These are phyloP conservation scores for Ormyrus labotus DNA, from an alignment of 2,888 invertebrate species.

Conservation along the genomic window DNA sequence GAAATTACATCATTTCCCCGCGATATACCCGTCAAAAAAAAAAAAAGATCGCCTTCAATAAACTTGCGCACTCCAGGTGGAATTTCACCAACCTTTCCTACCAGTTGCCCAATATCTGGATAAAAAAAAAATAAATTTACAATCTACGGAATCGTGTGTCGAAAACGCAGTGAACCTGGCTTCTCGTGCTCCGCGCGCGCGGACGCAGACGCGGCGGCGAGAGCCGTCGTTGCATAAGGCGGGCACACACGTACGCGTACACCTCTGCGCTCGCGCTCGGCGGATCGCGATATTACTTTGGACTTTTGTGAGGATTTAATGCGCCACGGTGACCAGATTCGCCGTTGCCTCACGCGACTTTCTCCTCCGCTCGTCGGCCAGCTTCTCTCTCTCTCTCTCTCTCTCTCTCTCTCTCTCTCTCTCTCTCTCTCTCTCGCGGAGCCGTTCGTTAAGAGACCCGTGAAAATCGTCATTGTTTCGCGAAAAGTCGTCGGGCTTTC, in stretches of 20 bases:
- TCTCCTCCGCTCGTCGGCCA: constrained; percentile 17
- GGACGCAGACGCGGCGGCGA: not conserved
- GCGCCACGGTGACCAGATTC: constrained; percentile 32
- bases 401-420: too few relatives aligned
- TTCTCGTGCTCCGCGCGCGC: not conserved
- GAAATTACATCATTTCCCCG: too few relatives aligned
- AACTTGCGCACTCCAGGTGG: too few relatives aligned
- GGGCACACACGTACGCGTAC: not conserved
- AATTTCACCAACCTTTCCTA: not conserved
- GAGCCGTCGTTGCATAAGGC: constrained; percentile 46
- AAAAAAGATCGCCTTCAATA: too few relatives aligned
- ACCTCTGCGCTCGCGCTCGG: not conserved
- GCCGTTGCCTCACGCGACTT: constrained; percentile 44
- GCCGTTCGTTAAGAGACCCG: too few relatives aligned
- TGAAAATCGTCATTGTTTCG: too few relatives aligned
- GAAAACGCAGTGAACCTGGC: constrained; percentile 23
- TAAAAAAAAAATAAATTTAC: not conserved
- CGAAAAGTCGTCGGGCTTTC: too few relatives aligned
- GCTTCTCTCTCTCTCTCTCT: too few relatives aligned
- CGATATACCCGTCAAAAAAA: too few relatives aligned
- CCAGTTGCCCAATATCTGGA: not conserved
- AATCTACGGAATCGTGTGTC: constrained; percentile 17
- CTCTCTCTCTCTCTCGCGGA: too few relatives aligned
- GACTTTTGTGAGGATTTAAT: constrained; percentile 46
- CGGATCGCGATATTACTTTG: constrained; percentile 24